Percentiles rank a stretch among this genome's conserved stretches.
phyloP scores from a whole-genome alignment of 2,797 vertebrate genomes.

The Agapornis canus region DNA sequence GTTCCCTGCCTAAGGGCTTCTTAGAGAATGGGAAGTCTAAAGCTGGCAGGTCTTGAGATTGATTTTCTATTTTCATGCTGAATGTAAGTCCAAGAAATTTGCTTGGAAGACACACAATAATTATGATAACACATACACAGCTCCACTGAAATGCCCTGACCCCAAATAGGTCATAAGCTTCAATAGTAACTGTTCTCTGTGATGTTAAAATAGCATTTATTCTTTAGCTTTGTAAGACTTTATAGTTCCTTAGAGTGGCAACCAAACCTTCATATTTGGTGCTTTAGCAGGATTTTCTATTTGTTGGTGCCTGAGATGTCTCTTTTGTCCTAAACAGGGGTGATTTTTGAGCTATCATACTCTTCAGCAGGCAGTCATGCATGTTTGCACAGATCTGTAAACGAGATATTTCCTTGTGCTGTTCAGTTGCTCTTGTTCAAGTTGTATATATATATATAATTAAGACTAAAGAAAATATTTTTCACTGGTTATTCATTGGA shows the following conservation, averaged over 20 bases:
- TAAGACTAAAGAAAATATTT: background rate
- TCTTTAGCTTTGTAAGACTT: background rate
- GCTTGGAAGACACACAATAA: background rate
- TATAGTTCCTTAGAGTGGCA: background rate
- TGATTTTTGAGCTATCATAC: background rate
- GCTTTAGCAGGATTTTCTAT: background rate
- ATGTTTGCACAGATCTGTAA: background rate
- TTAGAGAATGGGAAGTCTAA: slow-evolving; percentile 4
- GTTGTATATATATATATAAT: background rate
- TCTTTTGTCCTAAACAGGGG: background rate
- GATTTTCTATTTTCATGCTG: slow-evolving; percentile 11
- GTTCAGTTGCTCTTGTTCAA: background rate
- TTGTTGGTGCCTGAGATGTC: background rate
- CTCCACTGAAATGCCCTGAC: background rate
- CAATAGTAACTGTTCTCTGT: background rate
- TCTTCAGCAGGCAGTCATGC: background rate
- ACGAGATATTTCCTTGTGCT: background rate
- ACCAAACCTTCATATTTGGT: background rate
- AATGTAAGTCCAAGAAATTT: background rate
- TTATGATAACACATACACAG: background rate
- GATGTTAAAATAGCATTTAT: background rate
- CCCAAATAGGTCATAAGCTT: background rate
- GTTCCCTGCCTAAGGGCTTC: slow-evolving; percentile 50
- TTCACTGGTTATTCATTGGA: background rate
- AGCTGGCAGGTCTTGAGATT: slow-evolving; percentile 33